Base-by-base conservation (phyloP, 2,113 vertebrate genomes). In the Coregonus clupeaformis region DNA sequence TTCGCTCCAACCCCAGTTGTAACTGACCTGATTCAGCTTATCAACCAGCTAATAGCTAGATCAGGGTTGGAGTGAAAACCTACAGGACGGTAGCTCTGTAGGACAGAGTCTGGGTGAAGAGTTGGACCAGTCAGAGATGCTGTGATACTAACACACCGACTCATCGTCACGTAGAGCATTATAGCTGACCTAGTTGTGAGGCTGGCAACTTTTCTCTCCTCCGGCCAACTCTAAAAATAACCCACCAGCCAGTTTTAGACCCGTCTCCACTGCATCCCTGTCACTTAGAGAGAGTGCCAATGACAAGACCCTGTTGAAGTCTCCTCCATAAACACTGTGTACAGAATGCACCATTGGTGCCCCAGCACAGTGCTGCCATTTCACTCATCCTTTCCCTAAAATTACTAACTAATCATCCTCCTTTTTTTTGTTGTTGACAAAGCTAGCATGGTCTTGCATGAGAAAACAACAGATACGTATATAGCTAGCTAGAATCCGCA, bases 161-260 rank as follows among this genome's bases (percentile, higher is more conserved):
- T n/a, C 18, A 16, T 11, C 89, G 86, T 91, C 90, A 85, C 90
- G 85, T 88, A 85, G 85, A 89, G 83, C 82, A 86, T 86, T 88
- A 84, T 79, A 89, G 86, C 86, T 93, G 93, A 93, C 92, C 92
- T 92, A 93, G 91, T 93, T 93, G 86, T 87, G 77, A 83, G 81
- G 85, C 91, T 92, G 86, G 88, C 87, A 88, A 92, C 86, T 89
- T 91, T 91, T 84, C 75, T 90, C 89, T 88, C 89, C 89, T 86
- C 80, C 74, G 86, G 89, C 89, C 89, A 93, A 85, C 85, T 89
- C 91, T 93, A 91, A 92, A 92, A 93, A 93, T 92, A 94, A 82
- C 86, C 88, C 87, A 27, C 82, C 88, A 89, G 88, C 87, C 90
- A 87, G 77, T 92, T 91, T 89, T 87, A 91, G 86, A 92, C 86